phyloP scores from a whole-genome alignment of 2,113 vertebrate species.

The Cochlearius cochlearius region DNA sequence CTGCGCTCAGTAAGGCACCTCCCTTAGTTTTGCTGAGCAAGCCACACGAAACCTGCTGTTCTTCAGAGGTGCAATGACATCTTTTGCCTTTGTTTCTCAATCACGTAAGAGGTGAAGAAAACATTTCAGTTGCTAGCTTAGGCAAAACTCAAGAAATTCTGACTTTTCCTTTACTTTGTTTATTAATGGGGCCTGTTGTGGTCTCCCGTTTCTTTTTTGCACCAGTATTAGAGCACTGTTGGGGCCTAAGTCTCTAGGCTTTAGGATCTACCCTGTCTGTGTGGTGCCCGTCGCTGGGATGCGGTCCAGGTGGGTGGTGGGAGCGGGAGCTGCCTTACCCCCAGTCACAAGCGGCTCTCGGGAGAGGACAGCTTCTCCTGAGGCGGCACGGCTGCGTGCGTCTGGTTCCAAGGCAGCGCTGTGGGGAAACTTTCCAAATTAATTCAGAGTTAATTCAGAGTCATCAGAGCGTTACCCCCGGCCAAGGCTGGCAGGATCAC shows the following conservation, averaged over 20 bases:
- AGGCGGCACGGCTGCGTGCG: rapidly evolving
- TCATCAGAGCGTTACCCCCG: not conserved
- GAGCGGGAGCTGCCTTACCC: not conserved
- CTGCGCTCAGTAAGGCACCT: not conserved
- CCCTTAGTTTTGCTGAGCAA: not conserved
- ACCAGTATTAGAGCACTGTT: too few relatives aligned
- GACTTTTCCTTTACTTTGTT: not conserved
- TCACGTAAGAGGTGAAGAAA: not conserved
- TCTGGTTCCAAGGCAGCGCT: not conserved
- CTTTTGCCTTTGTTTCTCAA: not conserved
- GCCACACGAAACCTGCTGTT: not conserved
- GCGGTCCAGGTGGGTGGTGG: rapidly evolving
- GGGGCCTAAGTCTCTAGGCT: not conserved
- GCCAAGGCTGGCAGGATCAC: not conserved
- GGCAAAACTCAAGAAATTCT: not conserved
- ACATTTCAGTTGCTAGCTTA: not conserved
- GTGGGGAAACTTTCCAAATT: not conserved
- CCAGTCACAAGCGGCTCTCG: rapidly evolving
- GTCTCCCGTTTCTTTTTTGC: not conserved
- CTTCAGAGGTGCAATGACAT: not conserved
- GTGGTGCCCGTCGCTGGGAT: not conserved
- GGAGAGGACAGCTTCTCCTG: not conserved
- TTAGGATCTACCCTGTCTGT: too few relatives aligned
- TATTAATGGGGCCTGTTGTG: not conserved
- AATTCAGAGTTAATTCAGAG: not conserved